Evolutionary conservation across 2,113 vertebrate genomes (phyloP).

Genomic region (Oenanthe oenanthe): DNA sequence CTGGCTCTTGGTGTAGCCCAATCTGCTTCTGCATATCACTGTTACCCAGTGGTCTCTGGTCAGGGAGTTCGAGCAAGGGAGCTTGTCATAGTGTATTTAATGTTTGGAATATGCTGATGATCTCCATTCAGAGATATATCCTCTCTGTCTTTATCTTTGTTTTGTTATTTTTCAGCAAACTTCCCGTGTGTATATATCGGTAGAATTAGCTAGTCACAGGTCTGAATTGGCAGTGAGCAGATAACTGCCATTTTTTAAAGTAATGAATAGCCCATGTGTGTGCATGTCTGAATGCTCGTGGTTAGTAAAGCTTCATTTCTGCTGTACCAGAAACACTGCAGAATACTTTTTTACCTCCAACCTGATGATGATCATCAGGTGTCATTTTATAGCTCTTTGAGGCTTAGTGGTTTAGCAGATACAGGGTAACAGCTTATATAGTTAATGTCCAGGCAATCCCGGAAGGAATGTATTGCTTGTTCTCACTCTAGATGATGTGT

Average conservation of each 20-base stretch:
- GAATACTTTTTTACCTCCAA: neutral
- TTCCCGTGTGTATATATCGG: fast-evolving
- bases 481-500: neutral
- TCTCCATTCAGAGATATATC: neutral
- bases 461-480: no score
- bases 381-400: neutral
- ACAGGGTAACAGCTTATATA: neutral
- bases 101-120: neutral
- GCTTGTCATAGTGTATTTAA: neutral
- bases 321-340: neutral
- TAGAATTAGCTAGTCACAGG: neutral
- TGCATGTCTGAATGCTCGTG: neutral
- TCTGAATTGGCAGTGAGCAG: neutral
- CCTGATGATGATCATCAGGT: neutral
- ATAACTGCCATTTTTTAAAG: neutral
- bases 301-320: neutral
- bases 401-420: neutral
- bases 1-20: neutral
- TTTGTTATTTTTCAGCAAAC: neutral
- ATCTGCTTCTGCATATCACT: fast-evolving
- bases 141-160: neutral
- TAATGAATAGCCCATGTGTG: neutral
- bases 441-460: neutral
- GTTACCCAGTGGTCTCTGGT: neutral
- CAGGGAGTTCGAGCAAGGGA: neutral